Evolutionary conservation across 2,797 vertebrate genomes (phyloP).

Genomic region (Tragopan temminckii): DNA sequence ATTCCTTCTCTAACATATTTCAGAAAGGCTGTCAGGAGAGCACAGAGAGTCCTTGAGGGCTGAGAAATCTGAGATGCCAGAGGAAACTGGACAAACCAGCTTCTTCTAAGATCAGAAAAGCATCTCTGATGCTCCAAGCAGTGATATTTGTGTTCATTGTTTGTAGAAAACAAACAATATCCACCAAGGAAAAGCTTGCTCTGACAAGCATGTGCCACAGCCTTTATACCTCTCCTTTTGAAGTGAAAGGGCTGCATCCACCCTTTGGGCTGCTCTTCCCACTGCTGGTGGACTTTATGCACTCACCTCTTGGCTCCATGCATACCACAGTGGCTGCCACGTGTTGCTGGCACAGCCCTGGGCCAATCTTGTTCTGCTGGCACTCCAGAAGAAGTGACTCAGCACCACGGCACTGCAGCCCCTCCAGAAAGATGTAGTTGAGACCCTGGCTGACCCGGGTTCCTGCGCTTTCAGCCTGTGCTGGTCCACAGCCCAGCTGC

Average conservation of each 20-base stretch:
- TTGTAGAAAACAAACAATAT: accelerated
- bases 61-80: background rate
- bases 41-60: background rate
- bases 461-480: accelerated
- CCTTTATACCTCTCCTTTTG: background rate
- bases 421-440: accelerated
- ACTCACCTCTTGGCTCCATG: background rate
- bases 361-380: background rate
- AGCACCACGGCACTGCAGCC: background rate
- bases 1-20: background rate
- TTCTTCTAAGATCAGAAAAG: background rate
- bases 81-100: background rate
- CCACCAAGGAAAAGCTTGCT: background rate
- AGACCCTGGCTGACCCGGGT: accelerated
- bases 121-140: accelerated
- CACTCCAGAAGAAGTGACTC: conserved; percentile 47
- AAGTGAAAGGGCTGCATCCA: background rate
- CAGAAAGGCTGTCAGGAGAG: accelerated
- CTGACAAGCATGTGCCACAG: background rate
- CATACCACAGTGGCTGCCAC: background rate
- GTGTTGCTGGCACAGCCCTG: accelerated
- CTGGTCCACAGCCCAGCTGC: conserved; percentile 69
- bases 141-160: background rate
- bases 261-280: background rate
- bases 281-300: accelerated